These are phyloP conservation scores for Drosophila buzzatii DNA, from an alignment of 2,888 invertebrate species.

Conservation along the genomic window DNA sequence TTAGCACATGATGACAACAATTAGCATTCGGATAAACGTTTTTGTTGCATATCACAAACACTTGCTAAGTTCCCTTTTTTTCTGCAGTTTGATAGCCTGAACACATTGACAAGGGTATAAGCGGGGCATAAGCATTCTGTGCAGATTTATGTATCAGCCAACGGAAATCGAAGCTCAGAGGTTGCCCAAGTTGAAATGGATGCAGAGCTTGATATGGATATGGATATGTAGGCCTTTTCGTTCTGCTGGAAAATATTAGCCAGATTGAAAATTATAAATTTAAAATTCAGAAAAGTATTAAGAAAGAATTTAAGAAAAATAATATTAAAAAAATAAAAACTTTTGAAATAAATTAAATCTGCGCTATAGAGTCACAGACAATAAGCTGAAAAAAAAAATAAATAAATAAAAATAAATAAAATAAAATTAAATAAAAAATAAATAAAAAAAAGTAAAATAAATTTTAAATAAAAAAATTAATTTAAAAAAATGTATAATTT, in stretches of 20 bases:
- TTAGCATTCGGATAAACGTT: slow-evolving; percentile 67
- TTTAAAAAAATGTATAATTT: too few relatives aligned
- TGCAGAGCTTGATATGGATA: neutral
- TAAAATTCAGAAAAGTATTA: neutral
- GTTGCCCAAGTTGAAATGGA: neutral
- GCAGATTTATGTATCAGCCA: neutral
- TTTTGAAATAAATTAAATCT: too few relatives aligned
- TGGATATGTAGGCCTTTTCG: neutral
- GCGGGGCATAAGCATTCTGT: neutral
- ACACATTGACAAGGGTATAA: neutral
- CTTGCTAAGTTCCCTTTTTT: neutral
- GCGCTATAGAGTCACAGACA: too few relatives aligned
- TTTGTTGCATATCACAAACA: slow-evolving; percentile 37
- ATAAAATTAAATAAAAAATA: too few relatives aligned
- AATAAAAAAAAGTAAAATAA: too few relatives aligned
- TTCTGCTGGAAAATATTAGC: neutral
- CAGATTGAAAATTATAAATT: neutral
- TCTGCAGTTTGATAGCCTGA: neutral
- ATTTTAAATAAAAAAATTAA: too few relatives aligned
- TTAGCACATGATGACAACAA: slow-evolving; percentile 54
- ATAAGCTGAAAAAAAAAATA: too few relatives aligned
- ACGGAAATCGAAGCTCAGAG: neutral
- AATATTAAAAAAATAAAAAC: too few relatives aligned
- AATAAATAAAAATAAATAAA: too few relatives aligned
- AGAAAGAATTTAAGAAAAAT: neutral